These are phyloP conservation scores for Acanthococcus lagerstroemiae DNA, from an alignment of 2,888 invertebrate species.

Conservation along the genomic window DNA sequence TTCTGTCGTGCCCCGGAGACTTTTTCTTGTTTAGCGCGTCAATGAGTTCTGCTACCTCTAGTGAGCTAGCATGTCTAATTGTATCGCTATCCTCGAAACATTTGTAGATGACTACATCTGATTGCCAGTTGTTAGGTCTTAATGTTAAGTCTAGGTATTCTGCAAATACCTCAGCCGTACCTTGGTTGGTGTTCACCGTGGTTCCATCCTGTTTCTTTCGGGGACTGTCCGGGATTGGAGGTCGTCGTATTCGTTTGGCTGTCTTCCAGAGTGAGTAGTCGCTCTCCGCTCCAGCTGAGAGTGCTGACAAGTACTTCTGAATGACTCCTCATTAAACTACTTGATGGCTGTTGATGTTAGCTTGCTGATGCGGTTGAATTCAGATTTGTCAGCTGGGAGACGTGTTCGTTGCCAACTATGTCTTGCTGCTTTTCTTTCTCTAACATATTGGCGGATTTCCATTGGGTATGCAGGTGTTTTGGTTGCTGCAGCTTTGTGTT, in stretches of 20 bases:
- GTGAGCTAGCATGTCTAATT: not conserved
- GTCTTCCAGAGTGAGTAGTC: not conserved
- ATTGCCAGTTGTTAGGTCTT: not conserved
- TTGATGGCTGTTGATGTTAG: not conserved
- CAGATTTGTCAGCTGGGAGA: not conserved
- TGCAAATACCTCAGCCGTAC: not conserved
- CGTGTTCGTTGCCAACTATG: not conserved
- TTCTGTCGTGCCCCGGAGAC: not conserved
- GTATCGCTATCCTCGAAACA: no score
- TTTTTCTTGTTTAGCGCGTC: not conserved
- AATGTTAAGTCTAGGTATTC: not conserved
- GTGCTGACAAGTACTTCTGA: not conserved
- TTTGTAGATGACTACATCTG: not conserved
- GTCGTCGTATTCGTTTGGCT: not conserved
- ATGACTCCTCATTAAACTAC: not conserved
- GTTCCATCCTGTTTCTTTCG: not conserved
- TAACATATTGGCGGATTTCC: not conserved
- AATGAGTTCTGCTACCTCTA: not conserved
- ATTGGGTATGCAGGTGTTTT: not conserved
- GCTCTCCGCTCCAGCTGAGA: not conserved
- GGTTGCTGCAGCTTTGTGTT: not conserved
- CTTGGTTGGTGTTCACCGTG: not conserved
- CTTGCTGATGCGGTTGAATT: not conserved
- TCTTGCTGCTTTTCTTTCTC: not conserved
- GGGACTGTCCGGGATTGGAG: not conserved